Evolutionary conservation across 2,113 vertebrate genomes (phyloP), one percentile per base, ranked within the genome.

Genomic region (Micronycteris hirsuta): DNA sequence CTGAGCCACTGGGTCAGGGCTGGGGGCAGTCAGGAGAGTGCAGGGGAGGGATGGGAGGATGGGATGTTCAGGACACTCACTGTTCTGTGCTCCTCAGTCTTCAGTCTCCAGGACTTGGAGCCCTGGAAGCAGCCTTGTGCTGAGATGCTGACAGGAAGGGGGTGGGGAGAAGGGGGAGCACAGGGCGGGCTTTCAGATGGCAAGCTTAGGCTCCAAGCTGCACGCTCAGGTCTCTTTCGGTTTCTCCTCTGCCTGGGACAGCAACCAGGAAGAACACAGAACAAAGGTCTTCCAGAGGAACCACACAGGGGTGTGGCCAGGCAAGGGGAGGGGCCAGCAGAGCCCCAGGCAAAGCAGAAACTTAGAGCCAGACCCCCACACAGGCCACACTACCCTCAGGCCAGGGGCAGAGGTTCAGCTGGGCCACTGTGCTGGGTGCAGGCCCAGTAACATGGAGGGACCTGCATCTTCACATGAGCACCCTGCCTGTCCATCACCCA

Each of bases 401-500:
- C 52, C 2, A 4, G 17, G n/a, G 24, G 58, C 26, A 20, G 9
- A 17, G n/a, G 71, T 20, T 6, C 28, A 13, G 26, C 5, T 4
- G 10, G 36, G 47, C 16, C 4, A 4, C 8, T 4, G 28, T 16
- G 31, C 36, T 20, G n/a, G 41, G 12, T 16, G 9, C 11, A 47
- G 63, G 20, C 11, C 9, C 24, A 12, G 26, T 17, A 41, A 5
- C 33, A 24, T 11, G 19, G 2, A 41, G 16, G 36, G 19, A 6
- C 16, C 22, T 0, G 4, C 24, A 14, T 33, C 43, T 49, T 6
- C 41, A 22, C 1, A 4, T 3, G 33, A 12, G 14, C 10, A 24
- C 14, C 47, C 43, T 0, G 31, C 7, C 20, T 2, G 52, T 22
- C 26, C 4, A 1, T 16, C 16, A 19, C 14, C n/a, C 10, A 45